Conservation (phyloP, 2,797 vertebrate genomes). For the Peromyscus attwateri region DNA sequence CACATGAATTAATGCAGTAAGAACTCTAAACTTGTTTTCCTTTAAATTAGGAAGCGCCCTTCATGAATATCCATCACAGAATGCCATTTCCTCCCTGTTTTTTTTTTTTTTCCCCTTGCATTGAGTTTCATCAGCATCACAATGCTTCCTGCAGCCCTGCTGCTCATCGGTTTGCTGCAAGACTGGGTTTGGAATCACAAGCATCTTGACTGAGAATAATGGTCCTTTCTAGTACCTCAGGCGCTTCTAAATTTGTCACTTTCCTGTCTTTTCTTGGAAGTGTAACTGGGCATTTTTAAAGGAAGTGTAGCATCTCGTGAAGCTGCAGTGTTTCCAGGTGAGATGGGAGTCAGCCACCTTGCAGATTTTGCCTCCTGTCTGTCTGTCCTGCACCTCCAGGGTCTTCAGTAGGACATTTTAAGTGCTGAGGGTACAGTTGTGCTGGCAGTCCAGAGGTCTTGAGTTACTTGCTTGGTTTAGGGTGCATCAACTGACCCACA, state of each 20-base stretch:
- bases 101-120: constrained; percentile 26
- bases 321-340: constrained; percentile 25
- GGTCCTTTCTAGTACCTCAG: constrained; percentile 77
- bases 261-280: constrained; percentile 76
- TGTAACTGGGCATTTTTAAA: constrained; percentile 60
- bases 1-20: constrained; percentile 86
- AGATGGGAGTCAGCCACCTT: constrained; percentile 30
- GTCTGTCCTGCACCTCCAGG: background rate
- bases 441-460: background rate
- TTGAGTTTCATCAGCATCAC: constrained; percentile 76
- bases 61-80: constrained; percentile 86
- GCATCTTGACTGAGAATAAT: constrained; percentile 78
- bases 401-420: constrained; percentile 6
- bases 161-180: constrained; percentile 78
- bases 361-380: background rate
- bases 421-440: background rate
- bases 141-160: constrained; percentile 71
- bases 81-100: constrained; percentile 82
- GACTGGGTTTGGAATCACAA: constrained; percentile 77
- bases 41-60: constrained; percentile 84
- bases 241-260: constrained; percentile 74
- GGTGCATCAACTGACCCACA: background rate
- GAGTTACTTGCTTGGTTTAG: constrained; percentile 27
- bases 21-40: constrained; percentile 85
- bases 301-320: background rate